Evolutionary conservation across 37 sponge, comb jelly and placozoan genomes (phyloP), one percentile per base, ranked within the genome.

Genomic region (Agelas oroides): DNA sequence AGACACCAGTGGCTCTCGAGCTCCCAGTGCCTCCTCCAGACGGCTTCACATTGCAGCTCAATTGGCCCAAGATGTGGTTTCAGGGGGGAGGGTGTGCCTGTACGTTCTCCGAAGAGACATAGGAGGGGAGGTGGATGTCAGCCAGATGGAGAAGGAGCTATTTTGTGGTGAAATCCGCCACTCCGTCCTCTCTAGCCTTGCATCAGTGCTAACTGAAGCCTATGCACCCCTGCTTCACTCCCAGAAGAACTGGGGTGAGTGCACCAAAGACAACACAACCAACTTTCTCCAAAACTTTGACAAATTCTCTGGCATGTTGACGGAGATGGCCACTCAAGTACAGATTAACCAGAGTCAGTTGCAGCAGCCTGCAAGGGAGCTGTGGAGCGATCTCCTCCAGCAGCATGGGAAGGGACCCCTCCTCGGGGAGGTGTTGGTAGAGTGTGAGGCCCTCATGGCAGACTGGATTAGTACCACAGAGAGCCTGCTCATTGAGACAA

Each of bases 401-500:
- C 17, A 40, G 18, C 86, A 77, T 36, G 37, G 41, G n/a, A 64
- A 71, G 31, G 58, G 56, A 0, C 56, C 32, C 19, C 54, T 31
- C 23, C 38, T 46, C 28, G 67, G 66, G 15, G 80, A 88, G 53
- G 21, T 85, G n/a, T 25, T 91, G 27, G 71, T 19, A 0, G 95
- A 92, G 63, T 87, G 86, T 65, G 98, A 97, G 59, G 68, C 46
- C 23, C 77, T 97, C 38, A 76, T 97, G 18, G 73, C 59, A 15
- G 96, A 90, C 60, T 97, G 98, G 95, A 90, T 90, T 18, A 55
- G 59, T 21, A 81, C 91, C 41, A 95, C 90, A 56, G 95, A 97
- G 77, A 81, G 84, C 31, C 71, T 93, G 27, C 88, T 97, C 15
- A 53, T 90, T 33, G 92, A 94, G 1, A 83, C 88, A 2, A 84